phyloP scores from a whole-genome alignment of 2,113 vertebrate genomes.

The Sitta europaea region DNA sequence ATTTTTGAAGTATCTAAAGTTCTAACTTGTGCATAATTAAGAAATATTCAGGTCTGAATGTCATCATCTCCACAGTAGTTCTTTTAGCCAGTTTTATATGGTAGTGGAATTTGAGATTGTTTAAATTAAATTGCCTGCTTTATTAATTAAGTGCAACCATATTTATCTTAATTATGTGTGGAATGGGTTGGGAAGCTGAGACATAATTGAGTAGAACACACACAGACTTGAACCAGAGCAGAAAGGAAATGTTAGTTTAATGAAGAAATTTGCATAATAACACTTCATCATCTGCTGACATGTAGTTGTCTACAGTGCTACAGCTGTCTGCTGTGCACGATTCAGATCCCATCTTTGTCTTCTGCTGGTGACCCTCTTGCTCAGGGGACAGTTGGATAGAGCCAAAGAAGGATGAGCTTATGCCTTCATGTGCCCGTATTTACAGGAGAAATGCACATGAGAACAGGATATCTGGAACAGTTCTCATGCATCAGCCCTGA shows the following conservation, averaged over 20 bases:
- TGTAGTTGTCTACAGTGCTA: not conserved
- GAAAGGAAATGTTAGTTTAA: not conserved
- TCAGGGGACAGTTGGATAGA: not conserved
- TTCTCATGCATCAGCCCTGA: not conserved
- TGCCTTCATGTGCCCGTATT: not conserved
- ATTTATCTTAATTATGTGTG: conserved; percentile 13
- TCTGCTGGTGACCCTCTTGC: not conserved
- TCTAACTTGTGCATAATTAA: not conserved
- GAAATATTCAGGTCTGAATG: not conserved
- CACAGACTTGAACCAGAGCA: not conserved
- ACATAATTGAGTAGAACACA: not conserved
- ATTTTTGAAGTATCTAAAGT: not conserved
- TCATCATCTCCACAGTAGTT: not conserved
- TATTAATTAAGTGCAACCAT: conserved; percentile 1
- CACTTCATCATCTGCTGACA: not conserved
- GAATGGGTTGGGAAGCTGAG: not conserved
- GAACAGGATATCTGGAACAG: not conserved
- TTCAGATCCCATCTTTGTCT: not conserved
- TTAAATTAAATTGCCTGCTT: not conserved
- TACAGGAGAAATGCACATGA: not conserved
- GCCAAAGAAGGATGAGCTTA: not conserved
- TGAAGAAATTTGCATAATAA: not conserved
- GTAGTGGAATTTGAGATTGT: not conserved
- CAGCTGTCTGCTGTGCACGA: not conserved
- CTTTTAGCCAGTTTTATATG: not conserved